phyloP scores from a whole-genome alignment of 2,113 vertebrate genomes.

The Thomomys bottae region DNA sequence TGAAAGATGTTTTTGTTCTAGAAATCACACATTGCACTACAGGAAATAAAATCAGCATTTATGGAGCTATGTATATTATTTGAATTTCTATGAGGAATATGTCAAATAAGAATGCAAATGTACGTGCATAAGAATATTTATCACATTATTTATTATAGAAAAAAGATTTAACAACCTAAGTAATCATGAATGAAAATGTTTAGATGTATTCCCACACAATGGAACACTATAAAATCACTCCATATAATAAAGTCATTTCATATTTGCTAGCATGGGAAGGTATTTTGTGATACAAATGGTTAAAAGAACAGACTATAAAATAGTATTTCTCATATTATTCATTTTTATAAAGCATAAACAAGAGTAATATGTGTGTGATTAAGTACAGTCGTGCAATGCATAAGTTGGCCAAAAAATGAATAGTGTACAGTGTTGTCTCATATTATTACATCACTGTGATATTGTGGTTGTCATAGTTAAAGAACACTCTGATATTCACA shows the following conservation, averaged over 20 bases:
- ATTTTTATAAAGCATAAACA: constrained; percentile 27
- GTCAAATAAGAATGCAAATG: not conserved
- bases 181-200: not conserved
- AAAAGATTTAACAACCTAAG: constrained; percentile 4
- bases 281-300: not conserved
- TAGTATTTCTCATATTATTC: not conserved
- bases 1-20: not conserved
- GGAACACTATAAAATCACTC: not conserved
- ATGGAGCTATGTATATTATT: not conserved
- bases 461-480: not conserved
- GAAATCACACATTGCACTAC: not conserved
- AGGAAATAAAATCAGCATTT: not conserved
- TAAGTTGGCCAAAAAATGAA: not conserved
- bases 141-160: not conserved
- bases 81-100: not conserved
- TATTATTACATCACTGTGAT: not conserved
- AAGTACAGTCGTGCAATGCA: not conserved
- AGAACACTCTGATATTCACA: not conserved
- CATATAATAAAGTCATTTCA: not conserved
- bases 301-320: not conserved
- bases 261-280: constrained; percentile 21
- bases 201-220: no score
- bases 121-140: not conserved
- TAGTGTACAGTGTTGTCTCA: not conserved
- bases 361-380: not conserved